These are phyloP conservation scores for Isurus oxyrinchus DNA, from an alignment of 2,113 vertebrate genomes.

Conservation along the genomic window DNA sequence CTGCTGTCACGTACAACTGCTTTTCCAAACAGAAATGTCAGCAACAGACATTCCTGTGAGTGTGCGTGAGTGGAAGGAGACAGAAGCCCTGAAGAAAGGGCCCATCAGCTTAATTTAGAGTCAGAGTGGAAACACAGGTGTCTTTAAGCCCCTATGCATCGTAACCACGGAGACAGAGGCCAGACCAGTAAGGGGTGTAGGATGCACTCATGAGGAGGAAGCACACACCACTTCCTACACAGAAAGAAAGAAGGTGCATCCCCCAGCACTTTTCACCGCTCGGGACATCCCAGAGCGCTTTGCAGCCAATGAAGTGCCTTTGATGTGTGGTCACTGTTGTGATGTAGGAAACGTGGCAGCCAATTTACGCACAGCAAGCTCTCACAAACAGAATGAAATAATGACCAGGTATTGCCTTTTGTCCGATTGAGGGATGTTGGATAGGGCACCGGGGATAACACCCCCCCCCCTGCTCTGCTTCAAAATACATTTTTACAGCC, in stretches of 20 bases:
- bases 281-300: neutral
- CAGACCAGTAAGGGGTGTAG: neutral
- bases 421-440: neutral
- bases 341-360: neutral
- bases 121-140: neutral
- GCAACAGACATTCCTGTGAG: slow-evolving; percentile 46
- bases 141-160: slow-evolving; percentile 9
- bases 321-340: neutral
- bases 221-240: neutral
- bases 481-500: too few species aligned
- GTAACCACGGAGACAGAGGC: slow-evolving; percentile 19
- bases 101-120: slow-evolving; percentile 9
- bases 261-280: neutral
- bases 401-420: neutral
- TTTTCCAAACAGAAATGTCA: slow-evolving; percentile 54
- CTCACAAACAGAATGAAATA: neutral
- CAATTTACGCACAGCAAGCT: neutral
- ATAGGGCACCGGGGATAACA: neutral
- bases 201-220: neutral
- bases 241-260: neutral
- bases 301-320: neutral
- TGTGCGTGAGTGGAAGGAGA: slow-evolving; percentile 7
- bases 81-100: slow-evolving; percentile 47
- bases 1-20: slow-evolving; percentile 59
- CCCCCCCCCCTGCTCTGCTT: too few species aligned